phyloP scores from a whole-genome alignment of 2,888 invertebrate species.

The Pharmacophagus antenor region DNA sequence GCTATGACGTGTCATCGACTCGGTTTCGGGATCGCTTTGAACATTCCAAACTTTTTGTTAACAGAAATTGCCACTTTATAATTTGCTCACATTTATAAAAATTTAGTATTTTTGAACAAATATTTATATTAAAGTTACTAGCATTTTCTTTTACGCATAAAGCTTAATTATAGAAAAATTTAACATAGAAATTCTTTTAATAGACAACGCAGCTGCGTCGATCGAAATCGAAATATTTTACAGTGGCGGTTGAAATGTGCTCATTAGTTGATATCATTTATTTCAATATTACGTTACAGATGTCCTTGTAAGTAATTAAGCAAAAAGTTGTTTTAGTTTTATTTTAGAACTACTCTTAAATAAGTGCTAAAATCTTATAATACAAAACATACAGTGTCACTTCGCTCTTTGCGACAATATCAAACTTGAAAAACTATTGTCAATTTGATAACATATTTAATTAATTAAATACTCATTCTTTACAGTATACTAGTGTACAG shows the following conservation, averaged over 20 bases:
- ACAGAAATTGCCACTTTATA: not conserved
- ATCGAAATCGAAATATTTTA: constrained; percentile 53
- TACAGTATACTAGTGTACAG: too few relatives aligned
- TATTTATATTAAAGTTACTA: not conserved
- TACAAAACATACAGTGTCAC: not conserved
- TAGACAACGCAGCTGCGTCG: constrained; percentile 45
- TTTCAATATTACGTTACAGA: too few relatives aligned
- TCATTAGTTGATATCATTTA: constrained; percentile 16
- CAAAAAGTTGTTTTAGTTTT: not conserved
- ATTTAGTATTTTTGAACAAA: too few relatives aligned
- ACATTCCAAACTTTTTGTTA: constrained; percentile 54
- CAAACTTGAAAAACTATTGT: too few relatives aligned
- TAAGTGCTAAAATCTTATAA: not conserved
- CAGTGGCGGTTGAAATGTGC: constrained; percentile 14
- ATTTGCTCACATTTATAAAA: too few relatives aligned
- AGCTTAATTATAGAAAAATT: constrained; percentile 30
- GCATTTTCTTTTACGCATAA: constrained; percentile 3
- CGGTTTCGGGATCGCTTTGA: constrained; percentile 68
- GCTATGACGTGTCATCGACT: constrained; percentile 70
- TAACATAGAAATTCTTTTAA: constrained; percentile 32
- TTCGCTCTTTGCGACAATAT: too few relatives aligned
- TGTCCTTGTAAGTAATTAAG: too few relatives aligned
- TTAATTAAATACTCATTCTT: too few relatives aligned
- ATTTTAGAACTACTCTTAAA: not conserved
- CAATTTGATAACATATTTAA: too few relatives aligned